Evolutionary conservation across 2,797 vertebrate species (phyloP).

Genomic region (Pseudopleuronectes americanus): DNA sequence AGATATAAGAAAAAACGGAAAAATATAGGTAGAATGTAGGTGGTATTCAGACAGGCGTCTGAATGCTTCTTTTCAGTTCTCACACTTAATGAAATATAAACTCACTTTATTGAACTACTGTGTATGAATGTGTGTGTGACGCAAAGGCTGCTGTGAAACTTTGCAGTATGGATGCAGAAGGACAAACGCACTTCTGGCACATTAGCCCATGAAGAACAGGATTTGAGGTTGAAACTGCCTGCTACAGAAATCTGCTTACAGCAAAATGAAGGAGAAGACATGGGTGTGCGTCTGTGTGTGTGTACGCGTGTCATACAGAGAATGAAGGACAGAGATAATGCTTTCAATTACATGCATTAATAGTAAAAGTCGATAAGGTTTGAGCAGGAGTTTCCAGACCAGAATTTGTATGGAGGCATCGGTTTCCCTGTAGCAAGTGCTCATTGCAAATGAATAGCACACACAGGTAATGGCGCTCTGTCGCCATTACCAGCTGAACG

Average conservation of each 20-base stretch:
- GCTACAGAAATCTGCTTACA: constrained; percentile 52
- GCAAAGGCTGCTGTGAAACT: not conserved
- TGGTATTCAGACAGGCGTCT: too few species aligned
- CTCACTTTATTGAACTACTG: too few species aligned
- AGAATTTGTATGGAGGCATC: constrained; percentile 30
- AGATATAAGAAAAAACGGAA: too few species aligned
- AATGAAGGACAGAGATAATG: constrained; percentile 45
- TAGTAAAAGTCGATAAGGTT: constrained; percentile 34
- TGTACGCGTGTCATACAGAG: accelerated
- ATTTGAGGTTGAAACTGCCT: constrained; percentile 34
- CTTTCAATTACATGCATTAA: constrained; percentile 49
- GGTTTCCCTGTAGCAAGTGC: constrained; percentile 30
- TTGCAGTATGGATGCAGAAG: constrained; percentile 45
- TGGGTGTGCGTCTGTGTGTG: not conserved
- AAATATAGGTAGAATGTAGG: too few species aligned
- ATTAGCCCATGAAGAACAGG: constrained; percentile 50
- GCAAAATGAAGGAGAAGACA: constrained; percentile 6
- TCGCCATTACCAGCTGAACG: constrained; percentile 19
- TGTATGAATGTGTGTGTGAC: too few species aligned
- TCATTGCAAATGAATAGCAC: constrained; percentile 48
- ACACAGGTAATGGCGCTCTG: constrained; percentile 5
- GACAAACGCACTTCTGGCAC: constrained; percentile 15
- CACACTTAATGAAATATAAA: too few species aligned
- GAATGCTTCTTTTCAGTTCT: too few species aligned
- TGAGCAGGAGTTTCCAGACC: constrained; percentile 19